Base-by-base conservation (phyloP, 2,888 invertebrate genomes). In the Melikaiella ostensackeni region DNA sequence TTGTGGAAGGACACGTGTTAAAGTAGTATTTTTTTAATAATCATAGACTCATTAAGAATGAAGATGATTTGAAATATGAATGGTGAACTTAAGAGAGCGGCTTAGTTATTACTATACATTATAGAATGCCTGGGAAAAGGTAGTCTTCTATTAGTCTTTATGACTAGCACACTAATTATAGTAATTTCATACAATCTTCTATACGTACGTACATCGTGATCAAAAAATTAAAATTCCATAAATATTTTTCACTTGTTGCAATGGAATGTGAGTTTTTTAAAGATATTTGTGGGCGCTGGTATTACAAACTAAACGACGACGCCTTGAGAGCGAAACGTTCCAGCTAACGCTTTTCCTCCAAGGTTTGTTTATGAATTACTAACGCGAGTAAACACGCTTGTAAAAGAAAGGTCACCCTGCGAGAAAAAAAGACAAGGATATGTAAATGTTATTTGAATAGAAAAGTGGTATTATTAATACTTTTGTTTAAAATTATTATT, bases 41-140 rank as follows among this genome's bases (percentile, higher is more conserved):
- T 30, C 46, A 24, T 13, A 24, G 27, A 66, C 16, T 46, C 11
- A 70, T n/a, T 46, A 50, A 66, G 5, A 64, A 38, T 64, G 21
- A 8, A 30, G 24, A 70, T 46, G 5, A 50, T 46, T 38, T 64
- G 27, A 70, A 70, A 46, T 70, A 50, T 27, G 19, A 50, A 50
- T 50, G 27, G 4, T 30, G 30, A 30, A 46, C 27, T 46, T 42
- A 2, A 46, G 42, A 66, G 46, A 70, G 66, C n/a, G 46, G 24
- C 3, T 11, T 24, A 57, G 57, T 13, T 38, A 35, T 21, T 24
- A 57, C 9, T 57, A 27, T 21, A 42, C 42, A 42, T 64, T 35
- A 24, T 42, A 66, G 46, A 70, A 70, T 70, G 66, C 50, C 30
- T 50, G 50, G 66, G n/a, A n/a, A n/a, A n/a, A n/a, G n/a, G n/a